Base-by-base conservation (phyloP, 1,140 invertebrate genomes). In the Drosophila nikananu region DNA sequence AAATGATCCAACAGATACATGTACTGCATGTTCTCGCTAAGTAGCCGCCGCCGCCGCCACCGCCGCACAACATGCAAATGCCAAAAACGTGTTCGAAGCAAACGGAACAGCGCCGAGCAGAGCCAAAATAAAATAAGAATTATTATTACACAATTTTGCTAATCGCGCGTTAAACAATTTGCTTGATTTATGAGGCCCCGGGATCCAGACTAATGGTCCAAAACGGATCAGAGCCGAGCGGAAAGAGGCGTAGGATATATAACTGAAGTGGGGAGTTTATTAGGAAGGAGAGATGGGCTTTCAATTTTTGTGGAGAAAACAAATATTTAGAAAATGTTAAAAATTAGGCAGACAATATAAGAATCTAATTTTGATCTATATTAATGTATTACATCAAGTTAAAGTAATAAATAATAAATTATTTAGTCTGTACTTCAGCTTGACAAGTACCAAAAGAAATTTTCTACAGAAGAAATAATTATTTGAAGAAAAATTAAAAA, bases 141-240 rank as follows among this genome's bases (percentile, higher is more conserved):
- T 74, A 90, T 90, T 90, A 89, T 90, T 79, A 86, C 81, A 90
- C 78, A 90, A 81, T 90, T 84, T 84, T 86, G 86, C 86, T 90
- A 90, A 90, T 90, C 86, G 86, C 76, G 86, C 86, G 86, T 90
- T 90, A 90, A 90, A 90, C 86, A 84, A 90, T 90, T 90, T 86
- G 67, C 64, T 82, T 90, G 86, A 90, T 90, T 90, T 90, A 90
- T 90, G 68, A 58, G 60, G 54, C 41, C 49, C 21, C 46, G 52
- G 52, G 41, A 67, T 35, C n/a, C 42, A 41, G 68, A 65, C 59
- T 71, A 78, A 71, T 67, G 58, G 59, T 39, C 49, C 52, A 55
- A 55, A 58, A 39, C 46, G 30, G 25, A 19, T 10, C 27, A 48
- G 19, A 25, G 61, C 10, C 7, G 30, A 46, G 17, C 15, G 37